These are phyloP conservation scores for Smittia aterrima DNA, from an alignment of 2,888 invertebrate species.

Conservation along the genomic window DNA sequence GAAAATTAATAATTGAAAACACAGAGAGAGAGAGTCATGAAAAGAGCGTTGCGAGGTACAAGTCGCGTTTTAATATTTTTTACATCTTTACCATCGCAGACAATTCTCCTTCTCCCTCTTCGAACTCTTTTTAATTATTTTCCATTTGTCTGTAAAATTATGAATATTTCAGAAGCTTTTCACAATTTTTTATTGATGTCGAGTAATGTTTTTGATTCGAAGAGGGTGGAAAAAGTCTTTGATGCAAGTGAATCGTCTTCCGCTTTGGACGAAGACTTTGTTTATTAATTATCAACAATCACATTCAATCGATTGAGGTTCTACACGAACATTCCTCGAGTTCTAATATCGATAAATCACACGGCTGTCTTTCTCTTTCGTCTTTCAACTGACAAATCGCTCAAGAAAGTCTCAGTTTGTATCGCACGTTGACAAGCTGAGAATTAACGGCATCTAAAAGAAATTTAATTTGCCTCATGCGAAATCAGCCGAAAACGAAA, in stretches of 20 bases:
- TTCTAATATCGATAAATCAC: too few species aligned
- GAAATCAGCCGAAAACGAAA: slow-evolving; percentile 2
- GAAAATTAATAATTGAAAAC: slow-evolving; percentile 42
- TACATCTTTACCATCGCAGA: slow-evolving; percentile 21
- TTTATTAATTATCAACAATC: slow-evolving; percentile 37
- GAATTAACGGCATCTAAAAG: neutral
- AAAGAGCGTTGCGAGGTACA: slow-evolving; percentile 20
- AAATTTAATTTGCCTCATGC: neutral
- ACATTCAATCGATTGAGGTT: neutral
- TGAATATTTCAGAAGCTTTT: neutral
- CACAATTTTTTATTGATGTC: slow-evolving; percentile 21
- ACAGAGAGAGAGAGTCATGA: neutral
- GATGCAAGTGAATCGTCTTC: neutral
- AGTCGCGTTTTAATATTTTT: slow-evolving; percentile 19
- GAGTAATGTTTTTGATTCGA: slow-evolving; percentile 6
- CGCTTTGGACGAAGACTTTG: slow-evolving; percentile 15
- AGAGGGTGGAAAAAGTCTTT: slow-evolving; percentile 9
- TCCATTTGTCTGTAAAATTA: slow-evolving; percentile 15
- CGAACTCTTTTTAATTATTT: slow-evolving; percentile 21
- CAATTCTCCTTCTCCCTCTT: neutral
- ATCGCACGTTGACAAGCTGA: slow-evolving; percentile 4
- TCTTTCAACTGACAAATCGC: neutral
- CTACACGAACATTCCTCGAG: too few species aligned
- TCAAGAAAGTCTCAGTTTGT: neutral
- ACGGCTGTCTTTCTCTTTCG: too few species aligned